phyloP scores from a whole-genome alignment of 2,888 invertebrate species.

The Glyphotaelius pellucidus region DNA sequence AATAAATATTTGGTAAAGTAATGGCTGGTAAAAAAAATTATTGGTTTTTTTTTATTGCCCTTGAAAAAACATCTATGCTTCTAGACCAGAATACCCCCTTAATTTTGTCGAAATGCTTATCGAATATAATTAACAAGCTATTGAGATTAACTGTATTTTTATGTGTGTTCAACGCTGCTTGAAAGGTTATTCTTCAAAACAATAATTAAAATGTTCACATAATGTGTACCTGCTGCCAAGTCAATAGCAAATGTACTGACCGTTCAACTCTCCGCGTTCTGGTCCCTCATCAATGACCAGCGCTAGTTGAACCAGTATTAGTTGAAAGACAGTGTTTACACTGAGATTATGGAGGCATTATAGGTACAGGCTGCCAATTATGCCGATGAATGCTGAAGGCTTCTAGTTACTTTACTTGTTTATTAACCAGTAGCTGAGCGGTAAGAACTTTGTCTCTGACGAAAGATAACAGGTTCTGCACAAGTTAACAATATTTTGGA shows the following conservation, averaged over 20 bases:
- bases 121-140: too few species aligned
- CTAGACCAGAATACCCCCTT: too few species aligned
- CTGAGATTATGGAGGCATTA: constrained; percentile 10
- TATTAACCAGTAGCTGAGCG: background rate
- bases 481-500: background rate
- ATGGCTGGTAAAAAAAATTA: too few species aligned
- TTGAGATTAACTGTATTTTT: too few species aligned
- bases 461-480: background rate
- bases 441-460: background rate
- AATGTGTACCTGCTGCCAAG: too few species aligned
- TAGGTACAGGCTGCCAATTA: background rate
- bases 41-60: too few species aligned
- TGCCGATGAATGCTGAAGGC: background rate
- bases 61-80: too few species aligned
- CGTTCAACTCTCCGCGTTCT: background rate
- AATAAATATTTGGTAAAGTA: too few species aligned
- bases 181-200: too few species aligned
- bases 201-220: too few species aligned
- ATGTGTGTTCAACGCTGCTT: too few species aligned
- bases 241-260: background rate
- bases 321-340: constrained; percentile 42
- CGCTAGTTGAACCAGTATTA: constrained; percentile 17
- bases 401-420: background rate
- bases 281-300: background rate
- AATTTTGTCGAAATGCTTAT: too few species aligned